These are phyloP conservation scores for Anisognathus igniventris DNA, from an alignment of 2,797 vertebrate species.

Conservation along the genomic window DNA sequence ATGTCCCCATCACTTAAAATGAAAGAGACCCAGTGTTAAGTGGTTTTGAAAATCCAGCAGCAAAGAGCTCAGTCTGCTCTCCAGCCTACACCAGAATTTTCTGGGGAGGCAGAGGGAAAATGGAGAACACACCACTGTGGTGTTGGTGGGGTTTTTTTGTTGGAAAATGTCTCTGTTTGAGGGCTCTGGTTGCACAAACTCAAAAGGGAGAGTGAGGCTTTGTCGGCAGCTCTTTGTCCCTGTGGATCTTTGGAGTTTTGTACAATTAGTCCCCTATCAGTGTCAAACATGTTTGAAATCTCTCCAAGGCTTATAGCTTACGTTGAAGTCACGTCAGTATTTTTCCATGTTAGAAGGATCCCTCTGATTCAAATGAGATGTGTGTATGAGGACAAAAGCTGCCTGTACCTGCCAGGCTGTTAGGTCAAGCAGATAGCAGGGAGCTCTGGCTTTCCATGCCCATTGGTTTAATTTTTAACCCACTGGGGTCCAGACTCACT, in stretches of 20 bases:
- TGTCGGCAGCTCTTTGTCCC: background rate
- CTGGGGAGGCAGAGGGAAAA: background rate
- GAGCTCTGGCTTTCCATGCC: background rate
- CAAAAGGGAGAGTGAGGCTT: background rate
- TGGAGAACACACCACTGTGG: background rate
- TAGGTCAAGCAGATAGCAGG: background rate
- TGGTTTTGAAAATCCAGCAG: background rate
- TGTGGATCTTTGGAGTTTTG: background rate
- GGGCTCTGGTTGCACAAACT: background rate
- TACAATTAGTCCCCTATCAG: background rate
- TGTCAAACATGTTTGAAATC: background rate
- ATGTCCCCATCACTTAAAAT: background rate
- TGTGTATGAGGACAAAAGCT: background rate
- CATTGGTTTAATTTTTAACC: slow-evolving; percentile 5
- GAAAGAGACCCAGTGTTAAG: fast-evolving
- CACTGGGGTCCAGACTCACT: background rate
- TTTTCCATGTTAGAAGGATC: background rate
- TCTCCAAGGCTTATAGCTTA: background rate
- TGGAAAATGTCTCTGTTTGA: background rate
- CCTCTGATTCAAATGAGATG: background rate
- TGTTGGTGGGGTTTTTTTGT: background rate
- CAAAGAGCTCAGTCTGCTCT: background rate
- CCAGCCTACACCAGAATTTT: fast-evolving
- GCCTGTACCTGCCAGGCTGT: slow-evolving; percentile 34
- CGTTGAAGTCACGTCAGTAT: background rate